These are phyloP conservation scores for Diachrysia chrysitis DNA, from an alignment of 2,888 invertebrate genomes.

Conservation along the genomic window DNA sequence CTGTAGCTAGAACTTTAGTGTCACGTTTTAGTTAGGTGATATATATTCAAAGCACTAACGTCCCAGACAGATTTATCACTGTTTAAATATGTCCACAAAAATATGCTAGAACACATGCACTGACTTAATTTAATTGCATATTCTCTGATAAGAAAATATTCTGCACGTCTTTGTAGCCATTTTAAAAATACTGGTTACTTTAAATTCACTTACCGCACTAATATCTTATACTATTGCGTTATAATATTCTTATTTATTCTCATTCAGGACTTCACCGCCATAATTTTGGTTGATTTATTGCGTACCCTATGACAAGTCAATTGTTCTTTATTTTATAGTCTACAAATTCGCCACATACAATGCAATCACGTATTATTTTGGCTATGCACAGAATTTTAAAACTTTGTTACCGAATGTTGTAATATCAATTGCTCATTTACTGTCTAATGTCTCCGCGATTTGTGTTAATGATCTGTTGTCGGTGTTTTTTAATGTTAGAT, in stretches of 20 bases:
- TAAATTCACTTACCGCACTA: slow-evolving; percentile 27
- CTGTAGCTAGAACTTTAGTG: not conserved
- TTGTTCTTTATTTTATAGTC: slow-evolving; percentile 47
- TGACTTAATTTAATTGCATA: slow-evolving; percentile 50
- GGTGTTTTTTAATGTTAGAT: slow-evolving; percentile 22
- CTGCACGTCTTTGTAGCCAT: slow-evolving; percentile 10
- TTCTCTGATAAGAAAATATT: slow-evolving; percentile 18
- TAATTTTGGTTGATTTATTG: slow-evolving; percentile 51
- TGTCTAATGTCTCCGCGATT: slow-evolving; percentile 43
- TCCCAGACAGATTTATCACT: slow-evolving; percentile 32
- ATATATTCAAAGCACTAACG: slow-evolving; percentile 23
- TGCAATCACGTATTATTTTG: slow-evolving; percentile 49
- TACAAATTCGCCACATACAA: slow-evolving; percentile 45
- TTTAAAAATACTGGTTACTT: slow-evolving; percentile 32
- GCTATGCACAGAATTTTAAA: slow-evolving; percentile 54
- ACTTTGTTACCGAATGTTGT: slow-evolving; percentile 28
- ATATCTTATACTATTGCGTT: slow-evolving; percentile 38
- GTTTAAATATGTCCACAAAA: slow-evolving; percentile 20
- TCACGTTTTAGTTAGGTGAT: not conserved
- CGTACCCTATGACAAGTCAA: slow-evolving; percentile 33
- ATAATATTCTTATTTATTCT: slow-evolving; percentile 56
- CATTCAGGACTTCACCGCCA: slow-evolving; percentile 44
- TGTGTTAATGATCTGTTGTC: slow-evolving; percentile 42
- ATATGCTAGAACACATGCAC: slow-evolving; percentile 28
- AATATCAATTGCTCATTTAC: slow-evolving; percentile 44